Conservation (phyloP, 2,113 vertebrate species). For the Acanthochromis polyacanthus region DNA sequence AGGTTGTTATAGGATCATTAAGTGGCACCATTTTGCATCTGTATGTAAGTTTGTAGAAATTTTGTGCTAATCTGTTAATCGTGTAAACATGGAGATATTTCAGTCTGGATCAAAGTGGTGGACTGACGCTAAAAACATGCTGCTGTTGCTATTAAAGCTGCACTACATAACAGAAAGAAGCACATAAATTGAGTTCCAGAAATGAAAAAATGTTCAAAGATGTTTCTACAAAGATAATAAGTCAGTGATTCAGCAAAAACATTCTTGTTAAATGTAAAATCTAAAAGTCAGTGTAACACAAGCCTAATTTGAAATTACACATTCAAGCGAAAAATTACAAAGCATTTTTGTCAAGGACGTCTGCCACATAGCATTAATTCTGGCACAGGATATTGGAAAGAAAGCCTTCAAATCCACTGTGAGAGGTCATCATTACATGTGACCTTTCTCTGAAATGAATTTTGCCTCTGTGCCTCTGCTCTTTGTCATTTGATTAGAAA, state of each 20-base stretch:
- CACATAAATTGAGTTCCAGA: too few species aligned
- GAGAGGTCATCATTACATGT: conserved; percentile 67
- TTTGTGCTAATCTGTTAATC: too few species aligned
- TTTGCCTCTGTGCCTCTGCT: conserved; percentile 55
- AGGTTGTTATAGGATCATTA: too few species aligned
- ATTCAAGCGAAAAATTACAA: background rate
- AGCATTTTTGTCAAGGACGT: conserved; percentile 19
- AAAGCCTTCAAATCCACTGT: conserved; percentile 69
- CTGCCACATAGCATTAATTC: conserved; percentile 55
- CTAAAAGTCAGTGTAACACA: background rate
- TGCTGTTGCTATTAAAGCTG: background rate
- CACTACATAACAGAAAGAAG: background rate
- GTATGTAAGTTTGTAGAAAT: too few species aligned
- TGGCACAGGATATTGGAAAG: conserved; percentile 61
- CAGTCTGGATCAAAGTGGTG: too few species aligned
- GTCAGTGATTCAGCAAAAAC: too few species aligned
- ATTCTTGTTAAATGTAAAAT: background rate
- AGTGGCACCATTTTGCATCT: too few species aligned
- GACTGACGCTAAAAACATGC: background rate
- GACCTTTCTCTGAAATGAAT: conserved; percentile 73
- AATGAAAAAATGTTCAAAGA: background rate
- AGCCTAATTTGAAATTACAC: background rate
- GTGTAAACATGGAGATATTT: too few species aligned
- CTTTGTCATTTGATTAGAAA: conserved; percentile 70
- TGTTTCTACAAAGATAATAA: conserved; percentile 3